A percentile compares a stretch with the other conserved stretches of the same genome.
These are phyloP conservation scores for Bagarius yarrelli DNA, from an alignment of 2,113 vertebrate species.

Conservation along the genomic window DNA sequence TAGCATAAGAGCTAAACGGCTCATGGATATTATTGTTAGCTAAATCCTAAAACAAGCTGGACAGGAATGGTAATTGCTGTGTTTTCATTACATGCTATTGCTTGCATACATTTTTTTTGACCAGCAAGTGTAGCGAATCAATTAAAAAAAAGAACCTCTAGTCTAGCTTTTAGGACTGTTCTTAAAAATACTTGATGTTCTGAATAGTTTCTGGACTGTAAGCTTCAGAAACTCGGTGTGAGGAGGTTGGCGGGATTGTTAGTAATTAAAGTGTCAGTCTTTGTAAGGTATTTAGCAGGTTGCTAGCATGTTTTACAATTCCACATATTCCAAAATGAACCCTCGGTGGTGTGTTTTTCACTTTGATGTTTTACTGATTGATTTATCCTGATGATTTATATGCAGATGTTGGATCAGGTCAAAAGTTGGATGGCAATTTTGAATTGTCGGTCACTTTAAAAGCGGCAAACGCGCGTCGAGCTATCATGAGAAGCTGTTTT, in stretches of 20 bases:
- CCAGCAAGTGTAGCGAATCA: neutral
- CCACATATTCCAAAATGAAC: neutral
- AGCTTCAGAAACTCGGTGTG: neutral
- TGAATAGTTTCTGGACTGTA: neutral
- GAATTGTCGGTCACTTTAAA: neutral
- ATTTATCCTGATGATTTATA: conserved; percentile 6
- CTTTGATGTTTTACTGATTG: neutral
- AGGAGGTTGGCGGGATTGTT: neutral
- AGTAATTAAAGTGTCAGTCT: neutral
- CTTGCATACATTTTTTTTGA: neutral
- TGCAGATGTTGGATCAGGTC: neutral
- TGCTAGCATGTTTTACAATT: neutral
- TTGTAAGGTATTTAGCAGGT: neutral
- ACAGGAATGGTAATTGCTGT: neutral
- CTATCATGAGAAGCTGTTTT: conserved; percentile 56
- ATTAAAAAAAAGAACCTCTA: neutral
- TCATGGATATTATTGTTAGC: neutral
- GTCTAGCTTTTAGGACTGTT: neutral
- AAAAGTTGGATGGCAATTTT: neutral
- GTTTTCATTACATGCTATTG: neutral
- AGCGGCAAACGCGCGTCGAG: too few species aligned
- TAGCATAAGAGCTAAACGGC: neutral
- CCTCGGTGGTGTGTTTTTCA: neutral
- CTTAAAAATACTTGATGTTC: neutral
- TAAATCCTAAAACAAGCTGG: neutral